These are phyloP conservation scores for Polyommatus icarus DNA, from an alignment of 2,888 invertebrate genomes.

Conservation along the genomic window DNA sequence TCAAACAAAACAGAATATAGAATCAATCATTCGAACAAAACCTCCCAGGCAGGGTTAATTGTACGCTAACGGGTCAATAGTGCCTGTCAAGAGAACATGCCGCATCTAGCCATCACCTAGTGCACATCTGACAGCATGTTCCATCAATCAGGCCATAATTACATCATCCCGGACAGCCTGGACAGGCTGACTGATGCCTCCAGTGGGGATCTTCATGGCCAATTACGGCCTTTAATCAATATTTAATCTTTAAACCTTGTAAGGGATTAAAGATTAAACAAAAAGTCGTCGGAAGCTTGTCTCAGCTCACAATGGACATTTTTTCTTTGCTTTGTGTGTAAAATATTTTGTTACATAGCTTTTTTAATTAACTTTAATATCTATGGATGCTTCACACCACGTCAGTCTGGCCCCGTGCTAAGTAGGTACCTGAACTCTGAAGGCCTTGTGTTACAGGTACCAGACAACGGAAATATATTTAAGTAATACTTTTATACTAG, in stretches of 20 bases:
- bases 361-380: no score
- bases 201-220: conserved; percentile 26
- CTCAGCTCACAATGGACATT: not conserved
- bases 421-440: no score
- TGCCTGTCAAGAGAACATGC: conserved; percentile 11
- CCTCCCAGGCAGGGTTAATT: conserved; percentile 9
- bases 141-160: conserved; percentile 26
- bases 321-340: not conserved
- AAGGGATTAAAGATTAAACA: not conserved
- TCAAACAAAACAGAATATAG: not conserved
- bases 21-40: not conserved
- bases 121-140: not conserved
- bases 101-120: conserved; percentile 17
- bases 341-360: not conserved
- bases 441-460: no score
- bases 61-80: not conserved
- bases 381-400: no score
- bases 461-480: no score
- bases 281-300: not conserved
- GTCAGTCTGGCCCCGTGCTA: no score
- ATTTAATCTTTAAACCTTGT: conserved; percentile 21
- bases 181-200: conserved; percentile 26
- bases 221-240: conserved; percentile 27
- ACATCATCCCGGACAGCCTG: conserved; percentile 25
- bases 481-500: no score